Percentiles rank a stretch among this genome's conserved stretches.
These are phyloP conservation scores for Xiphias gladius DNA, from an alignment of 2,113 vertebrate species.

Conservation along the genomic window DNA sequence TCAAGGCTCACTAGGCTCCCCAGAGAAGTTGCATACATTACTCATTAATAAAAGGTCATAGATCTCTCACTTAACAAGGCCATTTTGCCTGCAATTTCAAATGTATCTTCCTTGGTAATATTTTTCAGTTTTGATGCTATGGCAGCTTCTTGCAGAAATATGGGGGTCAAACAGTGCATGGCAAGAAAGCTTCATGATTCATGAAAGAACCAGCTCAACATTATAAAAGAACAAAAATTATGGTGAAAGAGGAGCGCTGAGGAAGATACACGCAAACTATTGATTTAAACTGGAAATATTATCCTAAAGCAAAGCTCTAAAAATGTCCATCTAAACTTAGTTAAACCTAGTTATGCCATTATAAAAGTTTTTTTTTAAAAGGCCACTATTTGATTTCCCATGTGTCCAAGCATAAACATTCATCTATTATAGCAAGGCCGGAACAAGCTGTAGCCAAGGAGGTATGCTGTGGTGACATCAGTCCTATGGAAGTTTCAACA, in stretches of 20 bases:
- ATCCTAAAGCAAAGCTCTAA: background rate
- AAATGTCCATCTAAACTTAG: background rate
- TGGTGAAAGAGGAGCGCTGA: background rate
- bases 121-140: background rate
- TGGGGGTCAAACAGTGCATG: background rate
- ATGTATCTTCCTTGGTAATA: background rate
- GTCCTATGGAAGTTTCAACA: background rate
- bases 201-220: background rate
- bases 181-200: background rate
- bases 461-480: background rate
- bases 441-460: background rate
- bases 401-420: background rate
- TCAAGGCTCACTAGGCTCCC: background rate
- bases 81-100: background rate
- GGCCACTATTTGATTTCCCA: background rate
- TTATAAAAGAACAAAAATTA: background rate
- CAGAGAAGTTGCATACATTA: background rate
- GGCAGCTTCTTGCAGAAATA: background rate
- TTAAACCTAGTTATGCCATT: background rate
- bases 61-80: background rate
- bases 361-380: background rate
- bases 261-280: background rate
- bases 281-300: background rate
- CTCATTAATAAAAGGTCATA: background rate
- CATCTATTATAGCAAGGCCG: background rate